Evolutionary conservation across 2,888 invertebrate species (phyloP).

Genomic region (Lissonota sp.): DNA sequence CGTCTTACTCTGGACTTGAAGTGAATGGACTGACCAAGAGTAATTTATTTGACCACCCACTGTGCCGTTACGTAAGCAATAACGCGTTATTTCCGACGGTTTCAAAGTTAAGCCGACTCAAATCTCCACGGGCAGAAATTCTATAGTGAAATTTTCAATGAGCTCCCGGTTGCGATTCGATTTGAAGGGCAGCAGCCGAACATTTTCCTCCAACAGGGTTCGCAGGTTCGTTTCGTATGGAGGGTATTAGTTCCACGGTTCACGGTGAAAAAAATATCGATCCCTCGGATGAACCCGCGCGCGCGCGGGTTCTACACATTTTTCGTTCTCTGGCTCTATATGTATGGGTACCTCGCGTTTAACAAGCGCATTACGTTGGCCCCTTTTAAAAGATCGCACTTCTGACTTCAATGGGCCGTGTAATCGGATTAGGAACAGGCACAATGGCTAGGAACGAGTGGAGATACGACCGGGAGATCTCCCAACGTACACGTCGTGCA

Average conservation of each 20-base stretch:
- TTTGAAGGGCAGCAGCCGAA: too few species aligned
- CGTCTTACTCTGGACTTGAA: too few species aligned
- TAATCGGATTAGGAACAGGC: slow-evolving; percentile 82
- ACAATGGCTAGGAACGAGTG: slow-evolving; percentile 68
- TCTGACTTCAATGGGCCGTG: slow-evolving; percentile 83
- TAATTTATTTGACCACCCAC: too few species aligned
- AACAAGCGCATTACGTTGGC: slow-evolving; percentile 80
- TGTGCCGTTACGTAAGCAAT: too few species aligned
- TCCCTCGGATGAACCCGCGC: slow-evolving; percentile 54
- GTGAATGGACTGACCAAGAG: too few species aligned
- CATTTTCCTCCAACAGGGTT: neutral
- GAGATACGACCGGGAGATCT: slow-evolving; percentile 37
- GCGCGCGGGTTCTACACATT: slow-evolving; percentile 4
- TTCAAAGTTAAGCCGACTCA: too few species aligned
- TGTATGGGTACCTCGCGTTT: slow-evolving; percentile 68
- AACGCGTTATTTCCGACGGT: too few species aligned
- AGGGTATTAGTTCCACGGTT: neutral
- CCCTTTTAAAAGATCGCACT: slow-evolving; percentile 83
- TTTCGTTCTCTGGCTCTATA: slow-evolving; percentile 14
- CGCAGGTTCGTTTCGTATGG: neutral
- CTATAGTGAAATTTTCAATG: too few species aligned
- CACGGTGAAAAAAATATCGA: slow-evolving; percentile 77
- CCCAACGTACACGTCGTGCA: slow-evolving; percentile 20
- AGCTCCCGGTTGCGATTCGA: too few species aligned
- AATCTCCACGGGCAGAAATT: too few species aligned